These are phyloP conservation scores for Hypsibius dujardini DNA, from an alignment of 1,140 invertebrate genomes.

Conservation along the genomic window DNA sequence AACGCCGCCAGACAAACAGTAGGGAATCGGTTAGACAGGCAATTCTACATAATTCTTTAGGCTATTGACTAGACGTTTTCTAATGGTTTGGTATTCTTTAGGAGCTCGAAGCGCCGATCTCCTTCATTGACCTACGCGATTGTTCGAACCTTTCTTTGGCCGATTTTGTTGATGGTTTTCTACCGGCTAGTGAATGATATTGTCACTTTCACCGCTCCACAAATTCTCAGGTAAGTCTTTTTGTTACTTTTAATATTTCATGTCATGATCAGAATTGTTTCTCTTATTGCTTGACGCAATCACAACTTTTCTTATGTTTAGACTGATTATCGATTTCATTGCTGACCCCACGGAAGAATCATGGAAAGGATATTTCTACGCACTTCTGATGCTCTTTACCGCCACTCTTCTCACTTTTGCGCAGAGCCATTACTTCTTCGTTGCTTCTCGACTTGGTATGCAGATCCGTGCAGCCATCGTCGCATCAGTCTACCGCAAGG, in stretches of 20 bases:
- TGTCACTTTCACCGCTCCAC: not conserved
- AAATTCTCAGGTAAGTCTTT: not conserved
- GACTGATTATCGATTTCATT: conserved; percentile 3
- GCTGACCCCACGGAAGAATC: conserved; percentile 36
- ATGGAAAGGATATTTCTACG: conserved; percentile 43
- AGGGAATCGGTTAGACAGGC: too few relatives aligned
- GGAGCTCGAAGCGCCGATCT: not conserved
- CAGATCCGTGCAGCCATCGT: conserved; percentile 74
- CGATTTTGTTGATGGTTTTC: not conserved
- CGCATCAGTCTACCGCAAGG: conserved; percentile 77
- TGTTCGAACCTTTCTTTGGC: not conserved
- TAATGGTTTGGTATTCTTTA: too few relatives aligned
- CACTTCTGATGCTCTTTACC: conserved; percentile 47
- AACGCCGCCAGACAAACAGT: not conserved
- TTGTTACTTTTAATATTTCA: too few relatives aligned
- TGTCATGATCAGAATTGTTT: not conserved
- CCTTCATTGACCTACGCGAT: not conserved
- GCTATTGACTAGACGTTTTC: too few relatives aligned
- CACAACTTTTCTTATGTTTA: conserved; percentile 15
- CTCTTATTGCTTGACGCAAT: not conserved
- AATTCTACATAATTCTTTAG: too few relatives aligned
- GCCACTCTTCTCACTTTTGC: conserved; percentile 69
- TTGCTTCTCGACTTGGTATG: conserved; percentile 75
- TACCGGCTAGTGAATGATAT: not conserved
- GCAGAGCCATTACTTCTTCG: conserved; percentile 68